Evolutionary conservation across 35 echinoderm and acorn worm genomes (phyloP).

Genomic region (Ptychodera flava): DNA sequence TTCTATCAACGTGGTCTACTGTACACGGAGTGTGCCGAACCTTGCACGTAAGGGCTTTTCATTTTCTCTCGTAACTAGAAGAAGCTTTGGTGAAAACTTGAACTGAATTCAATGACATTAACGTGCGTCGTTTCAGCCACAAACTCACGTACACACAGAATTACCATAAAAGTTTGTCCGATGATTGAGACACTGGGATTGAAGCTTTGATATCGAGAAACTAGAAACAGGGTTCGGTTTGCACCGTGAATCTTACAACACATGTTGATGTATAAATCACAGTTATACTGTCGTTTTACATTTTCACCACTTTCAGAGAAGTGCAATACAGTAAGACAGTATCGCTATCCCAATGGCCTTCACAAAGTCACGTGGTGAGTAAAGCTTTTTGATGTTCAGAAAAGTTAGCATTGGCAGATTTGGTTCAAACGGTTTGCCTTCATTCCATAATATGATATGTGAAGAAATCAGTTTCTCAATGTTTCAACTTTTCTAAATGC

Average conservation of each 20-base stretch:
- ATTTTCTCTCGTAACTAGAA: too few relatives aligned
- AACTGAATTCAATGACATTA: too few relatives aligned
- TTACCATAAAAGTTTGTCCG: too few relatives aligned
- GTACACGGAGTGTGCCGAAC: neutral
- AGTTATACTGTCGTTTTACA: too few relatives aligned
- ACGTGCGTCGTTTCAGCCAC: too few relatives aligned
- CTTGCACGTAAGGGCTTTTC: neutral
- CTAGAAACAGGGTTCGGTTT: too few relatives aligned
- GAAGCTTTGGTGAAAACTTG: too few relatives aligned
- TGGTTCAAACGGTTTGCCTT: neutral
- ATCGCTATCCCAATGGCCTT: slow-evolving; percentile 74
- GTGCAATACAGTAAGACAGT: slow-evolving; percentile 43
- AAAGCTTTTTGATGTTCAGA: neutral
- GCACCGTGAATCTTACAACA: too few relatives aligned
- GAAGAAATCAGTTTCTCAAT: neutral
- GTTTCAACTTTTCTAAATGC: neutral
- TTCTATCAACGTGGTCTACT: neutral
- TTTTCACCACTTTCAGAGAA: slow-evolving; percentile 34
- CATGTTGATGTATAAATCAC: too few relatives aligned
- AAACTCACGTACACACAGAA: too few relatives aligned
- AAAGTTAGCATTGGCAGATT: neutral
- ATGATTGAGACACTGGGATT: too few relatives aligned
- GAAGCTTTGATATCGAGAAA: too few relatives aligned
- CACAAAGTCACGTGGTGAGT: slow-evolving; percentile 54
- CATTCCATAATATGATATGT: neutral